A percentile compares a stretch with the other conserved stretches of the same genome.
Evolutionary conservation across 2,113 vertebrate genomes (phyloP).

Genomic region (Campylomormyrus numenius): DNA sequence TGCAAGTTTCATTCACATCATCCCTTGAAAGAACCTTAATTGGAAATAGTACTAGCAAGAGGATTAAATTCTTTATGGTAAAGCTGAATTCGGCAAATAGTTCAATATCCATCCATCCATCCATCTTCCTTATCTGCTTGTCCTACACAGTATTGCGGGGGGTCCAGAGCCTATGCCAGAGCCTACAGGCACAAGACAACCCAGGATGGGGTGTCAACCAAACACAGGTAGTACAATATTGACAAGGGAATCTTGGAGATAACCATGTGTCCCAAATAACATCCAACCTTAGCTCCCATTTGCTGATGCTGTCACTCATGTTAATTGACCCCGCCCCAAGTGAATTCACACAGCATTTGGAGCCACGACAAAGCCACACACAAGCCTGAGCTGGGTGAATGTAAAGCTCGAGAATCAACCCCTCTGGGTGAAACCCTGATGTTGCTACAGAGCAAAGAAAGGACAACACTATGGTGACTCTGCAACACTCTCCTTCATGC

Average conservation of each 20-base stretch:
- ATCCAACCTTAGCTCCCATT: background rate
- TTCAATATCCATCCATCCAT: background rate
- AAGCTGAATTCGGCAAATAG: background rate
- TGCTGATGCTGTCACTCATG: background rate
- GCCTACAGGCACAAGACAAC: background rate
- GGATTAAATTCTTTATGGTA: background rate
- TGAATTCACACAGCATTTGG: background rate
- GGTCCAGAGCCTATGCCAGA: background rate
- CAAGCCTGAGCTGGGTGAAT: background rate
- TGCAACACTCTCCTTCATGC: background rate
- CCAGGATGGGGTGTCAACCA: background rate
- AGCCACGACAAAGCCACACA: too few relatives aligned
- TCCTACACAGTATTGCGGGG: background rate
- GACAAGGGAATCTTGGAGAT: background rate
- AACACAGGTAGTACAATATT: background rate
- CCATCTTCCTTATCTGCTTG: background rate
- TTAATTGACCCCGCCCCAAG: background rate
- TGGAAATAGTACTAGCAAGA: background rate
- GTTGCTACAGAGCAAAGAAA: background rate
- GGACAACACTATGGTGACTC: background rate
- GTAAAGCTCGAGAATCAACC: background rate
- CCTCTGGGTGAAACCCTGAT: background rate
- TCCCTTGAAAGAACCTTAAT: background rate
- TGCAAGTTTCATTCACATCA: background rate
- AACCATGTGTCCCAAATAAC: background rate